Evolutionary conservation across 2,888 invertebrate genomes (phyloP).

Genomic region (Rhopalosiphum nymphaeae): DNA sequence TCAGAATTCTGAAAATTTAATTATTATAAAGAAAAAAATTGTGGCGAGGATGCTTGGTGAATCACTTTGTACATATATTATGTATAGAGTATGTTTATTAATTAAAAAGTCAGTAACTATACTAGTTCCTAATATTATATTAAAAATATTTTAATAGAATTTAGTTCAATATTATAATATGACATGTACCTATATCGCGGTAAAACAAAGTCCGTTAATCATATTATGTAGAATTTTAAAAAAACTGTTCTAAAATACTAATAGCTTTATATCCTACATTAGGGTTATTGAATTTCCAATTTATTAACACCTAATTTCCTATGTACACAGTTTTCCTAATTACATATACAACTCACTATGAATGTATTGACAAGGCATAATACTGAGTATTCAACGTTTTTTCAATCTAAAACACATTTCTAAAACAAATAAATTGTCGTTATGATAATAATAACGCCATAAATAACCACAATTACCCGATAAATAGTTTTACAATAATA

Average conservation of each 20-base stretch:
- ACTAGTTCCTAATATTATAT: neutral
- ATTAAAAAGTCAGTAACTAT: neutral
- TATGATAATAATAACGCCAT: neutral
- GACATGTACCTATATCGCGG: neutral
- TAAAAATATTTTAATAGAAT: neutral
- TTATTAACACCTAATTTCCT: neutral
- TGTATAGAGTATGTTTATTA: neutral
- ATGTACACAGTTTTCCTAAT: neutral
- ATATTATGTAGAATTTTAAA: neutral
- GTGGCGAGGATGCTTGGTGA: neutral
- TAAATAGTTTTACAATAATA: neutral
- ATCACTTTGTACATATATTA: neutral
- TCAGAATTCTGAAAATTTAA: neutral
- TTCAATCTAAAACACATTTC: neutral
- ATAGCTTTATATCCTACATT: neutral
- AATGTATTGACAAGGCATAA: neutral
- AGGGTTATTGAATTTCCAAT: neutral
- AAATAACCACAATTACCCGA: neutral
- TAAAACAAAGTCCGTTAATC: neutral
- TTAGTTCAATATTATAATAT: neutral
- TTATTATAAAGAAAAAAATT: neutral
- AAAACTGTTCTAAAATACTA: neutral
- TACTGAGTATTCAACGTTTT: neutral
- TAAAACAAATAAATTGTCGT: no score
- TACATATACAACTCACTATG: neutral